Conservation (phyloP, 2,888 invertebrate genomes). For the Monoplex corrugatus region DNA sequence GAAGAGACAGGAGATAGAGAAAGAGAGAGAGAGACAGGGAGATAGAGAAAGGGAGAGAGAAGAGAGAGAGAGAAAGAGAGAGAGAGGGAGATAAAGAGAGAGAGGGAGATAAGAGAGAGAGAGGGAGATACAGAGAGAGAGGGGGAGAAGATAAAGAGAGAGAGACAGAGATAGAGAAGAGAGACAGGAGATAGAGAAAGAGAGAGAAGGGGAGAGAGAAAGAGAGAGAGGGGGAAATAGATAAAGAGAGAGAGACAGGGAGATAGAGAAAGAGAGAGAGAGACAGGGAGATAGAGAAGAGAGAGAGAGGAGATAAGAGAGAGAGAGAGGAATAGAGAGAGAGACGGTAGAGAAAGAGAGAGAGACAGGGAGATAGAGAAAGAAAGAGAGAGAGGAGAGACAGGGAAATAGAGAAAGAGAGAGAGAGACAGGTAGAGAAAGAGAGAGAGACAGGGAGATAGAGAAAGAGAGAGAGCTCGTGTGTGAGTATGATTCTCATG, state of each 20-base stretch:
- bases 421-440: not conserved
- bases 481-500: too few relatives aligned
- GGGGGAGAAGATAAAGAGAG: slow-evolving; percentile 38
- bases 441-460: not conserved
- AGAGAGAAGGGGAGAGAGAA: not conserved
- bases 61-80: slow-evolving; percentile 26
- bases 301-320: not conserved
- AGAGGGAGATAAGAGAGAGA: slow-evolving; percentile 19
- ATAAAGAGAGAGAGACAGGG: not conserved
- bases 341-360: not conserved
- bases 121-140: slow-evolving; percentile 29
- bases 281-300: not conserved
- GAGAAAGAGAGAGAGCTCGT: too few relatives aligned
- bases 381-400: not conserved
- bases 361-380: not conserved
- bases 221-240: not conserved
- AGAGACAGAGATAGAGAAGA: not conserved
- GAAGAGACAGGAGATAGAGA: slow-evolving; percentile 32
- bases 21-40: not conserved
- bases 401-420: slow-evolving; percentile 23
- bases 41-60: not conserved
- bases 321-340: not conserved
- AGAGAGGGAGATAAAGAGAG: slow-evolving; percentile 30
- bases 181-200: not conserved
- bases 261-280: not conserved